phyloP scores from a whole-genome alignment of 2,797 vertebrate genomes.

The Diceros bicornis region DNA sequence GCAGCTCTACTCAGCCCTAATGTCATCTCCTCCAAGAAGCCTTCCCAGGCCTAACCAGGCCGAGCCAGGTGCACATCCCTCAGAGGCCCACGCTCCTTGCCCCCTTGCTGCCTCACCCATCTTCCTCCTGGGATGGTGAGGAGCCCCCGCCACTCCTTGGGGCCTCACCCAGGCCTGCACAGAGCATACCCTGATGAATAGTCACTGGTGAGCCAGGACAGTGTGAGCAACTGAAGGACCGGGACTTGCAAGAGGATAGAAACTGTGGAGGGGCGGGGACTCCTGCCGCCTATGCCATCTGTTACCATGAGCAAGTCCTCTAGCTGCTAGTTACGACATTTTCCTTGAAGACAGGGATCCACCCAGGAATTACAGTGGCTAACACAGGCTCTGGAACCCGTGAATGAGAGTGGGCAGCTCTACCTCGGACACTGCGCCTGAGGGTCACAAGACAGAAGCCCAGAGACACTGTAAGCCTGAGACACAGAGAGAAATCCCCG shows the following conservation, averaged over 20 bases:
- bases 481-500: neutral
- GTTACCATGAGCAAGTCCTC: accelerated
- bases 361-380: accelerated
- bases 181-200: accelerated
- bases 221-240: accelerated
- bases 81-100: accelerated
- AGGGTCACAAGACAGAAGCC: neutral
- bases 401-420: accelerated
- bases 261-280: neutral
- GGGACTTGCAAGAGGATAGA: accelerated
- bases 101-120: accelerated
- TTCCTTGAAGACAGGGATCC: accelerated
- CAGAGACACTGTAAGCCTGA: accelerated
- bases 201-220: neutral
- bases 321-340: neutral
- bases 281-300: accelerated
- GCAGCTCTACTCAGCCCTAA: neutral
- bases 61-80: neutral
- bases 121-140: neutral
- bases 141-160: too few species aligned
- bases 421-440: neutral
- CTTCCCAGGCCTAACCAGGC: neutral
- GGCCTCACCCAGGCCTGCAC: neutral
- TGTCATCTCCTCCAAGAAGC: neutral
- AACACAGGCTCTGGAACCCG: neutral